Evolutionary conservation across 2,113 vertebrate genomes (phyloP).

Genomic region (Mustela nigripes): DNA sequence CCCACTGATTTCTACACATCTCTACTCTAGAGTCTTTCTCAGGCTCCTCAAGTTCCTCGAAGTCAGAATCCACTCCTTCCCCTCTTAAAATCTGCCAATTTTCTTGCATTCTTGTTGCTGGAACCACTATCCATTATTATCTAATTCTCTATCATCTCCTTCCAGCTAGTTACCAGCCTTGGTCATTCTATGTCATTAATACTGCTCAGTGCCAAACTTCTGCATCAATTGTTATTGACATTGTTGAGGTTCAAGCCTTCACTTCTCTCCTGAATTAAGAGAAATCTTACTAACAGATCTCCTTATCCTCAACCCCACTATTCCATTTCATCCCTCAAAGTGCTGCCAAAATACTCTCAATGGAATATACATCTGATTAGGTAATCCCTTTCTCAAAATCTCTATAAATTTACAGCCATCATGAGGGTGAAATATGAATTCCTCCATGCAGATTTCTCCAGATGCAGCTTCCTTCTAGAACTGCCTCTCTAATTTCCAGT

Average conservation of each 20-base stretch:
- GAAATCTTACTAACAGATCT: background rate
- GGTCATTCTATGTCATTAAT: background rate
- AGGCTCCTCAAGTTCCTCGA: background rate
- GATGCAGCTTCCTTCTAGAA: background rate
- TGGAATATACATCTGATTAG: background rate
- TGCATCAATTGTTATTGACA: background rate
- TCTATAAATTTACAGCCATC: background rate
- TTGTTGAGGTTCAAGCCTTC: background rate
- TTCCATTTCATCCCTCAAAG: background rate
- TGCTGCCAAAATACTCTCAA: background rate
- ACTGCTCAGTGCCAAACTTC: background rate
- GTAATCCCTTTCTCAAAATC: background rate
- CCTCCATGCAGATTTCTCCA: background rate
- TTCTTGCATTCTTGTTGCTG: background rate
- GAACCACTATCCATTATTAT: background rate
- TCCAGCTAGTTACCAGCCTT: background rate
- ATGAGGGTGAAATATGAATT: background rate
- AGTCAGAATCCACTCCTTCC: background rate
- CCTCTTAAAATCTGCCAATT: background rate
- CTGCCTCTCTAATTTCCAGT: background rate
- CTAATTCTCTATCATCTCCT: background rate
- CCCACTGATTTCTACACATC: background rate
- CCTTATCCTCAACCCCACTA: background rate
- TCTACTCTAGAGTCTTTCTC: background rate
- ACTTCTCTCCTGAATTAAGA: background rate